Conservation (phyloP, 2,797 vertebrate species). For the Macropus fuliginosus region DNA sequence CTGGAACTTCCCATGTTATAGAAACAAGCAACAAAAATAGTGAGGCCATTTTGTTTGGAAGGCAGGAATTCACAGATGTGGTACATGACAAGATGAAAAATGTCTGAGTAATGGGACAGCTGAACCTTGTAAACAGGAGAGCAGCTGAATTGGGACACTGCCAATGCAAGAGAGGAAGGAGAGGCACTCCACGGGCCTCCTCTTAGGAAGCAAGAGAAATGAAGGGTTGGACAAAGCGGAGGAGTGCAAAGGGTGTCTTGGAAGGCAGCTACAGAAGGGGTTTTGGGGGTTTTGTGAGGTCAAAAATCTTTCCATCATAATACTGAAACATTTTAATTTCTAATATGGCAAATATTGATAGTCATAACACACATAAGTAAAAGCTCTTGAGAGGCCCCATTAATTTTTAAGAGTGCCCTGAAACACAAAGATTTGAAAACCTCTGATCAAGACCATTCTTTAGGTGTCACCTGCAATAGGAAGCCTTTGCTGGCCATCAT, state of each 20-base stretch:
- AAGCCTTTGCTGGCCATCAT: not conserved
- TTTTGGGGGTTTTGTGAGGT: not conserved
- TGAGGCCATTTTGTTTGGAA: slow-evolving; percentile 18
- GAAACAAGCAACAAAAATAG: not conserved
- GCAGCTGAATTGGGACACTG: not conserved
- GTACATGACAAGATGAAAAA: not conserved
- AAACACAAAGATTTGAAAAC: not conserved
- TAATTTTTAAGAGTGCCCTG: not conserved
- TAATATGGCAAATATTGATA: not conserved
- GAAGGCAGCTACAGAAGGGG: not conserved
- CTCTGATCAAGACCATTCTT: not conserved
- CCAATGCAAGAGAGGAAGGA: not conserved
- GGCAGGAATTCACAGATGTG: not conserved
- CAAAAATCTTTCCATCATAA: not conserved
- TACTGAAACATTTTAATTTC: not conserved
- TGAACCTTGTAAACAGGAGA: not conserved
- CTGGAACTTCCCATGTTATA: not conserved
- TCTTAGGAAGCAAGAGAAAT: not conserved
- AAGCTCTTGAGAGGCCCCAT: not conserved
- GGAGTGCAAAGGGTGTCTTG: not conserved
- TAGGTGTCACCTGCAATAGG: not conserved
- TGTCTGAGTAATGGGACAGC: not conserved
- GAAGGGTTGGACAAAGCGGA: not conserved
- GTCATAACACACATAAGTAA: not conserved
- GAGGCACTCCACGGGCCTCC: not conserved